Conservation (phyloP, 2,888 invertebrate genomes). For the Electrophaes corylata region DNA sequence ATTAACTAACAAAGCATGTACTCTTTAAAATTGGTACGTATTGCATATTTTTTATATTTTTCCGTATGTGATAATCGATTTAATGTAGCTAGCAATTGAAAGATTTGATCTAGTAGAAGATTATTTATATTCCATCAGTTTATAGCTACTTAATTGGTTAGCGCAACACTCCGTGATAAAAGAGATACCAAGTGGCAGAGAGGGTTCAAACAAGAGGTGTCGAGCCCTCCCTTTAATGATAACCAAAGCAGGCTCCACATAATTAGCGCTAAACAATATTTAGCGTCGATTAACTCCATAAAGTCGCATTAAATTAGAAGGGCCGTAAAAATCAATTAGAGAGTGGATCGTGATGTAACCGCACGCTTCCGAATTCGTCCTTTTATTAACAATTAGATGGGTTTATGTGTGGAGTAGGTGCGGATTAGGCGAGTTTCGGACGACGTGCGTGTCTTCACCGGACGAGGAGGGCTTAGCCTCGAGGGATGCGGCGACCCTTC, state of each 20-base stretch:
- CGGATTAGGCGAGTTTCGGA: slow-evolving; percentile 74
- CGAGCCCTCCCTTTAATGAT: slow-evolving; percentile 53
- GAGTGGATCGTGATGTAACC: slow-evolving; percentile 71
- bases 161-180: slow-evolving; percentile 26
- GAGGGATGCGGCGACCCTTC: slow-evolving; percentile 76
- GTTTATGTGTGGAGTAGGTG: slow-evolving; percentile 80
- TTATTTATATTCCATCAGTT: slow-evolving; percentile 22
- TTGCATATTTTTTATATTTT: too few relatives aligned
- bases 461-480: slow-evolving; percentile 75
- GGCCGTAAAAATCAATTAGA: slow-evolving; percentile 81
- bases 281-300: slow-evolving; percentile 69
- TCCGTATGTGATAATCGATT: too few relatives aligned
- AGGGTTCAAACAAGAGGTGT: slow-evolving; percentile 48
- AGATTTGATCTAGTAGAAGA: slow-evolving; percentile 30
- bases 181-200: slow-evolving; percentile 29
- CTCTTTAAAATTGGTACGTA: too few relatives aligned
- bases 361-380: slow-evolving; percentile 76
- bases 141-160: slow-evolving; percentile 26
- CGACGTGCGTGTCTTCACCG: slow-evolving; percentile 74
- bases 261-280: slow-evolving; percentile 75
- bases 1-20: too few relatives aligned
- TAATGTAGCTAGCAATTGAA: slow-evolving; percentile 7
- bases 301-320: slow-evolving; percentile 71
- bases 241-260: slow-evolving; percentile 62
- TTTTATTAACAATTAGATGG: slow-evolving; percentile 84